Conservation (phyloP, 2,113 vertebrate species). For the Larimichthys crocea region DNA sequence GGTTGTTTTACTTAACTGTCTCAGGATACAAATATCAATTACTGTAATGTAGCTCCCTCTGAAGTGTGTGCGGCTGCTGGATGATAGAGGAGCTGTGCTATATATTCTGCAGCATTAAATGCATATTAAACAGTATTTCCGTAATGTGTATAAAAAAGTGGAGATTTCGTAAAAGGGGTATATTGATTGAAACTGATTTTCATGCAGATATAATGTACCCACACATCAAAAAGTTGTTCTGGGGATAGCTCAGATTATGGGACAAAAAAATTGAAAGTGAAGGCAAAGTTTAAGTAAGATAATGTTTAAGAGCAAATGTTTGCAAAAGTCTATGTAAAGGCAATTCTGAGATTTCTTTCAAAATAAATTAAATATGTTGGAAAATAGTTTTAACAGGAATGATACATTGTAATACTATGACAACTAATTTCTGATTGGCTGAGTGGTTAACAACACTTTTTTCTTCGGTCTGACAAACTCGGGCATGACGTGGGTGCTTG, state of each 20-base stretch:
- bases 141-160: background rate
- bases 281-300: background rate
- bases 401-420: no score
- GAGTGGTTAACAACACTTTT: no score
- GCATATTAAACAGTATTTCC: background rate
- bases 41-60: constrained; percentile 67
- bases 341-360: no score
- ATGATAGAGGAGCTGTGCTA: constrained; percentile 27
- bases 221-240: background rate
- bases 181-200: background rate
- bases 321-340: no score
- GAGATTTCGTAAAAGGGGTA: background rate
- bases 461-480: no score
- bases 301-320: background rate
- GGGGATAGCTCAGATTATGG: background rate
- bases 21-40: constrained; percentile 76
- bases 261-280: background rate
- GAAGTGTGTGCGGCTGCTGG: constrained; percentile 33
- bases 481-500: no score
- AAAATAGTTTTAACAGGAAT: no score
- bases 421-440: no score
- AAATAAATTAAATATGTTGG: no score
- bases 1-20: constrained; percentile 78
- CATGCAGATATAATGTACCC: background rate
- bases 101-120: background rate